Conservation (phyloP, 2,113 vertebrate genomes). For the Hippocampus abdominalis region DNA sequence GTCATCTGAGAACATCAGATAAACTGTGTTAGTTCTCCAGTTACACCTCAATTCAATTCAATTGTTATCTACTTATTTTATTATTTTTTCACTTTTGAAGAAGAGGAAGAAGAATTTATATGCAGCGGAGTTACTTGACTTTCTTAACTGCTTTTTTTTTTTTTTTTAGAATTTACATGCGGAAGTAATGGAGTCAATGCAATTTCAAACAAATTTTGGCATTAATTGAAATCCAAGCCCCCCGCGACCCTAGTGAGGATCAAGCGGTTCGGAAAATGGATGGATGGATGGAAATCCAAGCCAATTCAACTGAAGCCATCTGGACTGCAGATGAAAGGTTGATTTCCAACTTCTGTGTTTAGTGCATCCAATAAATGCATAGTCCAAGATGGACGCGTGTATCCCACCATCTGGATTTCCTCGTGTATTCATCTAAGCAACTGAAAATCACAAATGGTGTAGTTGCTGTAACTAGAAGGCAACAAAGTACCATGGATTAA, state of each 20-base stretch:
- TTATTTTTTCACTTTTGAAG: conserved; percentile 2
- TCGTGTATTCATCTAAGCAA: conserved; percentile 11
- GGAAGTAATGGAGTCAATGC: conserved; percentile 51
- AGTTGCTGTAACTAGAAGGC: conserved; percentile 13
- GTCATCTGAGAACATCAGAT: conserved; percentile 72
- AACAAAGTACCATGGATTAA: background rate
- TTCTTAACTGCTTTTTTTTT: conserved; percentile 14
- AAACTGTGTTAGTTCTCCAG: conserved; percentile 67
- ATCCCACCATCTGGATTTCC: conserved; percentile 15
- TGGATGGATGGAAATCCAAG: conserved; percentile 58
- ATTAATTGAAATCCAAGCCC: conserved; percentile 54
- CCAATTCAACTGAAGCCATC: conserved; percentile 11
- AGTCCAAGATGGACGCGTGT: background rate
- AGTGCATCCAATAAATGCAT: background rate
- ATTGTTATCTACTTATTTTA: conserved; percentile 55
- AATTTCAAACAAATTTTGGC: conserved; percentile 31
- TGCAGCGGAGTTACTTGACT: conserved; percentile 59
- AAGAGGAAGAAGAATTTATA: conserved; percentile 12
- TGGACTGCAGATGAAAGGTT: conserved; percentile 6
- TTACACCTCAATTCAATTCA: conserved; percentile 73
- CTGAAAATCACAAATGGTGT: background rate
- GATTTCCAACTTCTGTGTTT: background rate
- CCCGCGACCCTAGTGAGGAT: too few relatives aligned
- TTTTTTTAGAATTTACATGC: conserved; percentile 48
- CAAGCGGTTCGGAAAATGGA: too few relatives aligned